Percentiles rank a stretch among this genome's conserved stretches.
Conservation (phyloP, 1,140 invertebrate species). For the Heterodera carotae region DNA sequence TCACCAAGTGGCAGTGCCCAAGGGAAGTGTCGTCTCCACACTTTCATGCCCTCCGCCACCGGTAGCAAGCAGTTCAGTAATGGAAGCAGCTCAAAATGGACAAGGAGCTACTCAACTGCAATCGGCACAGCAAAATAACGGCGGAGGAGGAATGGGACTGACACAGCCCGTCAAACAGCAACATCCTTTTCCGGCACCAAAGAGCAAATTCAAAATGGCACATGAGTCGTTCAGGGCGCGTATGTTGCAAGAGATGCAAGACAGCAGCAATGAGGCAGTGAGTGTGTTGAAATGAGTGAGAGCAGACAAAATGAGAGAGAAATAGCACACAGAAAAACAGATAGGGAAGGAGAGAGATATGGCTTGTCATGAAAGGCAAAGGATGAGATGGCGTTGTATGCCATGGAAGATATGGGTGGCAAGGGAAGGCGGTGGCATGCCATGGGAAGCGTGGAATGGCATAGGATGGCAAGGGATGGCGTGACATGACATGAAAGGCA, state of each 20-base stretch:
- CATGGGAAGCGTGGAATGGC: no score
- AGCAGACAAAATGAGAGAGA: neutral
- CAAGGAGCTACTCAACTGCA: neutral
- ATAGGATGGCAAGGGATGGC: no score
- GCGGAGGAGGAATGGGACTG: neutral
- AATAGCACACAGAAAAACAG: neutral
- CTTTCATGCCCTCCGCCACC: constrained; percentile 25
- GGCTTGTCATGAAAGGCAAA: neutral
- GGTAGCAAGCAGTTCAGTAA: constrained; percentile 2
- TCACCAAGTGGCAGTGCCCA: neutral
- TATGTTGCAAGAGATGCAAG: constrained; percentile 55
- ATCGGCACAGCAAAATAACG: neutral
- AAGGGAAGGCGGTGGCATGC: no score
- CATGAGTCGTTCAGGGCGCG: constrained; percentile 50
- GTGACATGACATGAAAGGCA: no score
- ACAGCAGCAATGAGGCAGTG: constrained; percentile 46
- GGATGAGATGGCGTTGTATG: no score
- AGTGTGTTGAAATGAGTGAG: neutral
- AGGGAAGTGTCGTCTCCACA: constrained; percentile 27
- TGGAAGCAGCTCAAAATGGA: neutral
- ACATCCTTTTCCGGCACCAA: constrained; percentile 36
- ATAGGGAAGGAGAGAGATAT: neutral
- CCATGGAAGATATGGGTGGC: no score
- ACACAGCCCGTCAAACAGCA: constrained; percentile 10
- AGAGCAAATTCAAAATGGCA: constrained; percentile 53